Percentiles rank a stretch among this genome's conserved stretches.
Evolutionary conservation across 2,113 vertebrate species (phyloP).

Genomic region (zebrafish (Danio rerio)): DNA sequence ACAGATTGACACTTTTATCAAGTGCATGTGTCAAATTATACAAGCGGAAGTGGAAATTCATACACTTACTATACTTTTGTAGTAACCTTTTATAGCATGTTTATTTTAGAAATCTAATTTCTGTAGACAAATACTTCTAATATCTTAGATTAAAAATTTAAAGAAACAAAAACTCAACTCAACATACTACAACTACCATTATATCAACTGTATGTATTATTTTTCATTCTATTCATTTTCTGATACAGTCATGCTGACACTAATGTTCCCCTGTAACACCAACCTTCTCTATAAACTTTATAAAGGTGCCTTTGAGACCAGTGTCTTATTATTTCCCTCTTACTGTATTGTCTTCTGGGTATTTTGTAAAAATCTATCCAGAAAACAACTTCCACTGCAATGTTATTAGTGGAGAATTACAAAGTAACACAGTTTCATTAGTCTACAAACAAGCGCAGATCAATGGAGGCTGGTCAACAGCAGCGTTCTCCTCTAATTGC

Average conservation of each 20-base stretch:
- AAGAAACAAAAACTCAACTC: no score
- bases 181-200: neutral
- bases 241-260: neutral
- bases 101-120: neutral
- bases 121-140: neutral
- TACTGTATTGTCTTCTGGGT: neutral
- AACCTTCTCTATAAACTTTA: neutral
- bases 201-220: neutral
- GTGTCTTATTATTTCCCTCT: neutral
- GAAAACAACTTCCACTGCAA: neutral
- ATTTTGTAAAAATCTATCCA: neutral
- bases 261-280: neutral
- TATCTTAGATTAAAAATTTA: neutral
- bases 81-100: neutral
- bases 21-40: neutral
- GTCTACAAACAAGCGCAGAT: slow-evolving; percentile 13
- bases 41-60: neutral
- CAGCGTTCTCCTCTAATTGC: slow-evolving; percentile 13
- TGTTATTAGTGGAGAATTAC: slow-evolving; percentile 4
- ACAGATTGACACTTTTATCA: neutral
- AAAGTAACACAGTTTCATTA: slow-evolving; percentile 1
- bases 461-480: neutral
- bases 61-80: neutral
- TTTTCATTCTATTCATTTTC: neutral
- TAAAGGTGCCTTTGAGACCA: neutral